phyloP scores from a whole-genome alignment of 2,888 invertebrate genomes.

The Drosophila tripunctata region DNA sequence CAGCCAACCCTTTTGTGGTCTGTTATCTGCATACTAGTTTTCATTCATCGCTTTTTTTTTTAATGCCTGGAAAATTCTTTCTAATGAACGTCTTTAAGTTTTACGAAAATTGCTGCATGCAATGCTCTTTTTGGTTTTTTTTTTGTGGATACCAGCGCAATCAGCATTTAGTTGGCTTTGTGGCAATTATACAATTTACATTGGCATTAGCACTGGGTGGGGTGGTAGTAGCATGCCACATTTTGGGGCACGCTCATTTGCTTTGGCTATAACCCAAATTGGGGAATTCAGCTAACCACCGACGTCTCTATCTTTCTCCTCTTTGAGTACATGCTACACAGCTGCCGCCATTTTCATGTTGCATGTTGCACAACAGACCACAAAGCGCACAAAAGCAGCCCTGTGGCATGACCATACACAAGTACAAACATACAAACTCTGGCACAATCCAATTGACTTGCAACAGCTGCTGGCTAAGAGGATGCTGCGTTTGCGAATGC shows the following conservation, averaged over 20 bases:
- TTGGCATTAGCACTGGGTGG: slow-evolving; percentile 22
- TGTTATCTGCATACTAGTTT: slow-evolving; percentile 12
- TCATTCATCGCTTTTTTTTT: not conserved
- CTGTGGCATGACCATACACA: slow-evolving; percentile 24
- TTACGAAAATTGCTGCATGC: slow-evolving; percentile 14
- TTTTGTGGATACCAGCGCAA: slow-evolving; percentile 16
- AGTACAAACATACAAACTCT: too few relatives aligned
- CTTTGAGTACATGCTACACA: slow-evolving; percentile 33
- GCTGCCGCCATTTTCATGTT: slow-evolving; percentile 66
- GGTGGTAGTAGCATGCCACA: not conserved
- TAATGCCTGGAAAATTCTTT: slow-evolving; percentile 4
- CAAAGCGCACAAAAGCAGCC: slow-evolving; percentile 32
- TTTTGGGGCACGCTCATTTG: slow-evolving; percentile 14
- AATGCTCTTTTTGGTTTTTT: slow-evolving; percentile 18
- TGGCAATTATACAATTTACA: slow-evolving; percentile 52
- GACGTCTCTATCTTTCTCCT: not conserved
- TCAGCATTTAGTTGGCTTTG: slow-evolving; percentile 33
- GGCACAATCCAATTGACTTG: slow-evolving; percentile 50
- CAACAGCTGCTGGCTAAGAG: slow-evolving; percentile 29
- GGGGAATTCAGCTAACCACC: slow-evolving; percentile 23
- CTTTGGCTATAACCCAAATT: slow-evolving; percentile 23
- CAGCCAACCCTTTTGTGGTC: slow-evolving; percentile 26
- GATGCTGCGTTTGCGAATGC: not conserved
- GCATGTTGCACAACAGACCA: slow-evolving; percentile 45
- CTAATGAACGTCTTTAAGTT: slow-evolving; percentile 42